phyloP scores from a whole-genome alignment of 2,113 vertebrate genomes.

The Cochlearius cochlearius region DNA sequence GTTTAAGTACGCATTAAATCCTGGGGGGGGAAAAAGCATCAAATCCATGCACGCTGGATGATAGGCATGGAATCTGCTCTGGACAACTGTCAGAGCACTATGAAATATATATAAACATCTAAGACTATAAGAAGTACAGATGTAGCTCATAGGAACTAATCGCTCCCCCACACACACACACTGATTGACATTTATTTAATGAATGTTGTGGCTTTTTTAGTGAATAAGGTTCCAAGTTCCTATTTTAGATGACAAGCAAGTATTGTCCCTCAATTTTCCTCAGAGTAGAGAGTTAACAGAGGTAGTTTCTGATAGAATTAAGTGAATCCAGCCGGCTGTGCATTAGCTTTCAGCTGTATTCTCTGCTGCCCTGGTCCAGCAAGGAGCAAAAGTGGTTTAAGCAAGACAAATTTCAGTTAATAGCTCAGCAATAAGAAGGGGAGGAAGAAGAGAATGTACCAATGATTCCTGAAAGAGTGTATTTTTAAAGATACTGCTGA shows the following conservation, averaged over 20 bases:
- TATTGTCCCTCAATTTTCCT: background rate
- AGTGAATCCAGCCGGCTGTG: background rate
- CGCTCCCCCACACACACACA: accelerated
- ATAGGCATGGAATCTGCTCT: background rate
- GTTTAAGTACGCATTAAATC: background rate
- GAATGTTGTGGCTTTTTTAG: background rate
- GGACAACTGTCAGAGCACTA: background rate
- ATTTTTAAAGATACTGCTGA: conserved; percentile 15
- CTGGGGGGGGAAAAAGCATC: background rate
- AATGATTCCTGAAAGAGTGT: background rate
- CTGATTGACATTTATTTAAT: background rate
- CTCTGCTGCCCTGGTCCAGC: background rate
- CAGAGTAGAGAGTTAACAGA: background rate
- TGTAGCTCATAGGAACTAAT: background rate
- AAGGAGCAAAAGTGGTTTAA: background rate
- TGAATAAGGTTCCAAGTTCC: background rate
- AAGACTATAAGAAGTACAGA: background rate
- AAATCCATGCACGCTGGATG: background rate
- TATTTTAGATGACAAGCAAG: background rate
- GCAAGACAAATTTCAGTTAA: conserved; percentile 35
- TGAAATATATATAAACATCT: background rate
- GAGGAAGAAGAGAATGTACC: background rate
- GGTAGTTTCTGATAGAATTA: background rate
- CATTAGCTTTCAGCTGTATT: background rate
- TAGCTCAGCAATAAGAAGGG: background rate